A percentile compares a stretch with the other conserved stretches of the same genome.
phyloP scores from a whole-genome alignment of 2,113 vertebrate genomes.

The Centropus unirufus region DNA sequence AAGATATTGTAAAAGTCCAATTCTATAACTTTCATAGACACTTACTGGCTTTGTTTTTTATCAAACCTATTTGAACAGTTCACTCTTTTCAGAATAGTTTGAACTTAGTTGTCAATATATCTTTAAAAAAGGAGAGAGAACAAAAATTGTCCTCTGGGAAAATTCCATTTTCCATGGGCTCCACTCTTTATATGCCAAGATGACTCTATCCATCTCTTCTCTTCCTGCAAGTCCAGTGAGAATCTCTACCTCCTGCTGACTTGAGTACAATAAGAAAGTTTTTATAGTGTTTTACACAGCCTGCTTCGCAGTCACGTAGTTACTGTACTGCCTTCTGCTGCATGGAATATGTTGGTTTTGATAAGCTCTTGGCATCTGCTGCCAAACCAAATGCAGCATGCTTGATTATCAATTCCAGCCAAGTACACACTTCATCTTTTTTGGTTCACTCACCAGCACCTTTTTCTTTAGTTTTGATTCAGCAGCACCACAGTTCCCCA shows the following conservation, averaged over 20 bases:
- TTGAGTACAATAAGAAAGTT: neutral
- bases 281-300: neutral
- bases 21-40: neutral
- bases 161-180: neutral
- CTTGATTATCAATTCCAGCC: neutral
- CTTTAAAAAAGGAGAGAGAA: neutral
- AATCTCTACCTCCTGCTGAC: neutral
- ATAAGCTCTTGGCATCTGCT: neutral
- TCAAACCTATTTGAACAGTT: neutral
- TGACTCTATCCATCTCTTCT: neutral
- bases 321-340: neutral
- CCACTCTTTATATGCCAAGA: neutral
- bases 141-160: neutral
- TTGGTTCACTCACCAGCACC: neutral
- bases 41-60: neutral
- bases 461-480: conserved; percentile 24
- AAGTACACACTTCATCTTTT: conserved; percentile 20
- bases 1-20: neutral
- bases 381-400: rapidly evolving
- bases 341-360: neutral
- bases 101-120: neutral
- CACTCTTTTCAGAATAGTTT: neutral
- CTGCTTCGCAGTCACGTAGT: rapidly evolving
- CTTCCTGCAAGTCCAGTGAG: rapidly evolving
- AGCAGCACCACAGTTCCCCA: neutral